A percentile compares a stretch with the other conserved stretches of the same genome.
These are phyloP conservation scores for Abscondita cerata DNA, from an alignment of 2,888 invertebrate species.

Conservation along the genomic window DNA sequence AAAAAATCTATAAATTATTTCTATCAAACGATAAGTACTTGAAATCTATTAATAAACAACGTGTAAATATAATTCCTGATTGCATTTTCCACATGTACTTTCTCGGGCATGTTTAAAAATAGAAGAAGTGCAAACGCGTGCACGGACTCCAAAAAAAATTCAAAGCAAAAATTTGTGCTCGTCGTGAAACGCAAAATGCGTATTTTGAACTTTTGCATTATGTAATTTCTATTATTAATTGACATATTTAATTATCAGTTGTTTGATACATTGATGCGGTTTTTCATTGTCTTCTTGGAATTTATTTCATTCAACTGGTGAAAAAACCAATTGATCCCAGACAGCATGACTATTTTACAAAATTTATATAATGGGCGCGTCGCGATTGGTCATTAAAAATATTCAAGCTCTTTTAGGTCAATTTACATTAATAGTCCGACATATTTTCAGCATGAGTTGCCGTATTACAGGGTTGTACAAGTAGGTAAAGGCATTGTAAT, in stretches of 20 bases:
- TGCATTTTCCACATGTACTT: not conserved
- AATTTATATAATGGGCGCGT: not conserved
- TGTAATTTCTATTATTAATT: conserved; percentile 2
- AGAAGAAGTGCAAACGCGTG: conserved; percentile 13
- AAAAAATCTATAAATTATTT: not conserved
- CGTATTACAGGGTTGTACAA: not conserved
- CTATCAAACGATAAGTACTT: not conserved
- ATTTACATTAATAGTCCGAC: not conserved
- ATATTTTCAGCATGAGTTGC: conserved; percentile 2
- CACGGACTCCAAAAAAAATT: not conserved
- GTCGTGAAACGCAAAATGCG: not conserved
- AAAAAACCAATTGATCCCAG: not conserved
- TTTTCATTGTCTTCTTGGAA: too few relatives aligned
- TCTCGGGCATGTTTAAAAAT: not conserved
- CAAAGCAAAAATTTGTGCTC: not conserved
- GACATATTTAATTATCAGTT: conserved; percentile 3
- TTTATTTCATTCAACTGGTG: not conserved
- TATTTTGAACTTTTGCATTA: conserved; percentile 2
- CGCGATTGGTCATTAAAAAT: not conserved
- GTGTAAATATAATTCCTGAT: not conserved
- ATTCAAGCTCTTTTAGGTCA: not conserved
- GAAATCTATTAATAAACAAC: conserved; percentile 1
- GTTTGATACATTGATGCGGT: not conserved
- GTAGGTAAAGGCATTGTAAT: too few relatives aligned
- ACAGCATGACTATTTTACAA: conserved; percentile 8